Evolutionary conservation across 37 sponge, comb jelly and placozoan species (phyloP).

Genomic region (Tethya wilhelma): DNA sequence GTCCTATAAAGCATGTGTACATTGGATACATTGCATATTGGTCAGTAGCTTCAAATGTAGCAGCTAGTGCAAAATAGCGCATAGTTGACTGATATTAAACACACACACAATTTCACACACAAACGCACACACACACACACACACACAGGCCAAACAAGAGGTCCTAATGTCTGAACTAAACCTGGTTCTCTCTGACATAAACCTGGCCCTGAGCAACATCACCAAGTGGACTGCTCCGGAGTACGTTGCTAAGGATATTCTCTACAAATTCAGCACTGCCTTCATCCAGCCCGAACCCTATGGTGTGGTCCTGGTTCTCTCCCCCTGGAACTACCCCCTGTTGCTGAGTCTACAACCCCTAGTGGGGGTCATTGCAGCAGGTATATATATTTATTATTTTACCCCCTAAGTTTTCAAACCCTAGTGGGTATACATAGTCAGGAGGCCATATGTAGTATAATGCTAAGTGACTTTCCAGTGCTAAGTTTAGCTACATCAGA

Average conservation of each 20-base stretch:
- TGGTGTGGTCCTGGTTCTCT: constrained; percentile 81
- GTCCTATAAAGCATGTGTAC: background rate
- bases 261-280: constrained; percentile 41
- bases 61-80: background rate
- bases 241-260: constrained; percentile 53
- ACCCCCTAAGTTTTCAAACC: too few relatives aligned
- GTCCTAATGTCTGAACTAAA: constrained; percentile 37
- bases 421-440: too few relatives aligned
- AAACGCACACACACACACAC: too few relatives aligned
- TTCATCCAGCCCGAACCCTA: constrained; percentile 76
- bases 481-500: too few relatives aligned
- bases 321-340: constrained; percentile 95
- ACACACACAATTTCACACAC: background rate
- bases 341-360: constrained; percentile 77
- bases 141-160: constrained; percentile 39
- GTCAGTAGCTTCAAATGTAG: background rate
- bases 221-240: constrained; percentile 70
- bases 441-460: too few relatives aligned
- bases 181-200: constrained; percentile 36
- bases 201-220: constrained; percentile 31
- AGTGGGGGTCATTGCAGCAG: constrained; percentile 91
- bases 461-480: too few relatives aligned
- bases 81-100: background rate
- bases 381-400: too few relatives aligned
- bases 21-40: too few relatives aligned